Conservation (phyloP, 2,113 vertebrate genomes). For the Leucopternis melanops region DNA sequence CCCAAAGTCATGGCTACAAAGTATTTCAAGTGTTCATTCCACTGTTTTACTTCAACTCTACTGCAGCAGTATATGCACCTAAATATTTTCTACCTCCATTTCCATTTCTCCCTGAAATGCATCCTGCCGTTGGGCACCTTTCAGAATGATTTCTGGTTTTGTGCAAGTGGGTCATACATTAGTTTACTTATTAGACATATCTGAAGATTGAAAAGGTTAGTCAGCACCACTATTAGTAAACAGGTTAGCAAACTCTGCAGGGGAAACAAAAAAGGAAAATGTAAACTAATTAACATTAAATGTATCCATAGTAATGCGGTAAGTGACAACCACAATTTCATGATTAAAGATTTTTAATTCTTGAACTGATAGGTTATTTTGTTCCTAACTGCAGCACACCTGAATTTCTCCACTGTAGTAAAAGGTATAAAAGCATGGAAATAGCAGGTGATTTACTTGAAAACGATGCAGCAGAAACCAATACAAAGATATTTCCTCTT, state of each 20-base stretch:
- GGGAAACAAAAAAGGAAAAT: background rate
- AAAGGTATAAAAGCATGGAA: background rate
- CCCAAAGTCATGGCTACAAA: rapidly evolving
- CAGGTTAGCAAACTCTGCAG: background rate
- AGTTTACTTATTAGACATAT: background rate
- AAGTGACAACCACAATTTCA: background rate
- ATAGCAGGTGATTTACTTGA: background rate
- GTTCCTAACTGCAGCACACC: background rate
- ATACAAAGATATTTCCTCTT: background rate
- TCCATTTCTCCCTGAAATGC: background rate
- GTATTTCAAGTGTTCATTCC: background rate
- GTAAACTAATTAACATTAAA: background rate
- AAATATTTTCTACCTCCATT: background rate
- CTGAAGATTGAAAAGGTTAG: background rate
- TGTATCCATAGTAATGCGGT: background rate
- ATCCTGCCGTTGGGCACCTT: background rate
- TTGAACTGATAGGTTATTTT: background rate
- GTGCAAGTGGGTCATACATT: background rate
- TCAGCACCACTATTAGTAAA: background rate
- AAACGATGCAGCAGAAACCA: background rate
- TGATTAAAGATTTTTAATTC: background rate
- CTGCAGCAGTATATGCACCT: background rate
- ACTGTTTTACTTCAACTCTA: background rate
- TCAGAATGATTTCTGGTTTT: background rate
- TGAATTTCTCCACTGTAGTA: background rate